These are phyloP conservation scores for Rhinatrema bivittatum DNA, from an alignment of 2,797 vertebrate species.

Conservation along the genomic window DNA sequence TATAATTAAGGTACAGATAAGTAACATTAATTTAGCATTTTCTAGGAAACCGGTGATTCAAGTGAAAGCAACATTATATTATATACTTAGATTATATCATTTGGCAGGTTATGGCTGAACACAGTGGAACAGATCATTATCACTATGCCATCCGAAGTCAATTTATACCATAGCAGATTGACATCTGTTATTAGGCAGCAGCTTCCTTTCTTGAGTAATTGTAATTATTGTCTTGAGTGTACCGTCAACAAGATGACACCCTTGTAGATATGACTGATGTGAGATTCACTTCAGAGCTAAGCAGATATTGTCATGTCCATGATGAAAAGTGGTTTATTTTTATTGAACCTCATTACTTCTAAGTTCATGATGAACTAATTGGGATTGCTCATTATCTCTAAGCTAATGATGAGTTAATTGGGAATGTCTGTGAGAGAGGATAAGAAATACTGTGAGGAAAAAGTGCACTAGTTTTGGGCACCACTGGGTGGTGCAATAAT, in stretches of 20 bases:
- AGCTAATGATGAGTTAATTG: no score
- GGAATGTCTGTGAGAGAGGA: no score
- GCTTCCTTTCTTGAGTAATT: slow-evolving; percentile 12
- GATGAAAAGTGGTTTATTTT: slow-evolving; percentile 9
- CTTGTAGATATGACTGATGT: slow-evolving; percentile 6
- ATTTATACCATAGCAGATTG: slow-evolving; percentile 18
- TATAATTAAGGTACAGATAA: no score
- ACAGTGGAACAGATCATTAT: slow-evolving; percentile 3
- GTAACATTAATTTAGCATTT: no score
- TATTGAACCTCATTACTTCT: slow-evolving; percentile 12
- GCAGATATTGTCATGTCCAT: slow-evolving; percentile 15
- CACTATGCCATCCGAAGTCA: slow-evolving; percentile 10
- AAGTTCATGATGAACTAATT: no score
- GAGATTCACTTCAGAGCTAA: slow-evolving; percentile 12
- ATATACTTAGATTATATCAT: no score
- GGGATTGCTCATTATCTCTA: no score
- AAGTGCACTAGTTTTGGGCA: no score
- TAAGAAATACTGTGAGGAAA: no score
- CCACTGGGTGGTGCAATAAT: no score
- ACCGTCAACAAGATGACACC: slow-evolving; percentile 23
- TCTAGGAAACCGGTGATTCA: no score
- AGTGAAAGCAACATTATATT: no score
- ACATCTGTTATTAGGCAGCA: slow-evolving; percentile 10
- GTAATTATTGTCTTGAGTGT: slow-evolving; percentile 22
- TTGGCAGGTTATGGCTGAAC: background rate